These are phyloP conservation scores for Rhynchophorus ferrugineus DNA, from an alignment of 1,140 invertebrate species.

Conservation along the genomic window DNA sequence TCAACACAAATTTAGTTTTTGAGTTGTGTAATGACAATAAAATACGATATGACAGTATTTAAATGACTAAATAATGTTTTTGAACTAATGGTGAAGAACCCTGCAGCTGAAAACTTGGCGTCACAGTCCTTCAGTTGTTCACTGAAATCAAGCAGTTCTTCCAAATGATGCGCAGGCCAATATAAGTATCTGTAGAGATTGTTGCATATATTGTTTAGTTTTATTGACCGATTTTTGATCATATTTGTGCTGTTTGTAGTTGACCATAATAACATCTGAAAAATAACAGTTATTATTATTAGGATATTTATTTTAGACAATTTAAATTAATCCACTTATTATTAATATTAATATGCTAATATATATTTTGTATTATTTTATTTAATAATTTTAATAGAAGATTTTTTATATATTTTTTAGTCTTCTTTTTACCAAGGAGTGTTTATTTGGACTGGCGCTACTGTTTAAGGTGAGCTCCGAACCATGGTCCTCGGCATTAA, in stretches of 20 bases:
- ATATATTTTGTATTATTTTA: too few species aligned
- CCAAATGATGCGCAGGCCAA: background rate
- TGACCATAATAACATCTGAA: background rate
- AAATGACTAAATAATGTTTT: background rate
- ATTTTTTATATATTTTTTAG: too few species aligned
- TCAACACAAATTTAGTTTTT: too few species aligned
- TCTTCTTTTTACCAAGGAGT: too few species aligned
- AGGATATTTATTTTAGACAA: too few species aligned
- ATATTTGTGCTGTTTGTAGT: background rate
- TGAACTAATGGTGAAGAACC: background rate
- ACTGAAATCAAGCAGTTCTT: background rate
- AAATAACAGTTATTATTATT: too few species aligned
- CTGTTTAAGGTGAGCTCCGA: too few species aligned
- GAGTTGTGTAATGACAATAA: background rate
- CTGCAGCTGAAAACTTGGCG: background rate
- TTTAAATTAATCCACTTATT: too few species aligned
- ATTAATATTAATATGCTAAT: too few species aligned
- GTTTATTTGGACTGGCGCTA: too few species aligned
- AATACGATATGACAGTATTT: background rate
- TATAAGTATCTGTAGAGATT: background rate
- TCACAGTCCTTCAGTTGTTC: background rate
- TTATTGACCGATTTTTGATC: background rate
- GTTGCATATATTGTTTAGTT: background rate
- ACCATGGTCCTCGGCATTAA: too few species aligned
- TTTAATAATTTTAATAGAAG: too few species aligned